Percentiles rank a stretch among this genome's conserved stretches.
These are phyloP conservation scores for Scrobipalpa costella DNA, from an alignment of 2,888 invertebrate species.

Conservation along the genomic window DNA sequence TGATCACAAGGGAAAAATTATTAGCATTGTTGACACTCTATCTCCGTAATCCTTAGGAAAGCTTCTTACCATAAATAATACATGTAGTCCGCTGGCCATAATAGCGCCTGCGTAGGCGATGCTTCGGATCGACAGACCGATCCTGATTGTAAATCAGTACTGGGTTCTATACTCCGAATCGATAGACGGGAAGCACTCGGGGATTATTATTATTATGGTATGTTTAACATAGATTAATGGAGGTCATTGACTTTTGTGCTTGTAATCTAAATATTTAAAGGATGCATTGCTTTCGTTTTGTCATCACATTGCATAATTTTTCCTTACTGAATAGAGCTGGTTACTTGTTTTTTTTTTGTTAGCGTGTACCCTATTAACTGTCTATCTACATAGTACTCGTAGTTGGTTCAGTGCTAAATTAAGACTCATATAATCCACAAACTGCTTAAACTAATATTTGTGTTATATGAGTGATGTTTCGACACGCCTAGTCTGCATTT, in stretches of 20 bases:
- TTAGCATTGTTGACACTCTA: conserved; percentile 74
- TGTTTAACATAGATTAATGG: not conserved
- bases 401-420: too few relatives aligned
- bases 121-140: conserved; percentile 72
- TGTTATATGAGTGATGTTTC: conserved; percentile 62
- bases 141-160: conserved; percentile 79
- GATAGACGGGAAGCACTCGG: conserved; percentile 21
- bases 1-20: conserved; percentile 52
- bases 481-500: conserved; percentile 58
- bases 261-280: not conserved
- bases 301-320: not conserved
- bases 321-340: not conserved
- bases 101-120: conserved; percentile 73
- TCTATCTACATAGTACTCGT: too few relatives aligned
- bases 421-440: too few relatives aligned
- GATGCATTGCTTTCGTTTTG: too few relatives aligned
- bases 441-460: conserved; percentile 28
- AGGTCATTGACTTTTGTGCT: not conserved
- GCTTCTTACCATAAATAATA: conserved; percentile 81
- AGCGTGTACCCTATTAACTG: too few relatives aligned
- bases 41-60: conserved; percentile 76
- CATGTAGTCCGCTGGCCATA: conserved; percentile 74
- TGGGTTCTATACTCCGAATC: conserved; percentile 30
- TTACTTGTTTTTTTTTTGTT: too few relatives aligned
- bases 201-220: conserved; percentile 17